These are phyloP conservation scores for Diceros bicornis DNA, from an alignment of 2,797 vertebrate genomes.

Conservation along the genomic window DNA sequence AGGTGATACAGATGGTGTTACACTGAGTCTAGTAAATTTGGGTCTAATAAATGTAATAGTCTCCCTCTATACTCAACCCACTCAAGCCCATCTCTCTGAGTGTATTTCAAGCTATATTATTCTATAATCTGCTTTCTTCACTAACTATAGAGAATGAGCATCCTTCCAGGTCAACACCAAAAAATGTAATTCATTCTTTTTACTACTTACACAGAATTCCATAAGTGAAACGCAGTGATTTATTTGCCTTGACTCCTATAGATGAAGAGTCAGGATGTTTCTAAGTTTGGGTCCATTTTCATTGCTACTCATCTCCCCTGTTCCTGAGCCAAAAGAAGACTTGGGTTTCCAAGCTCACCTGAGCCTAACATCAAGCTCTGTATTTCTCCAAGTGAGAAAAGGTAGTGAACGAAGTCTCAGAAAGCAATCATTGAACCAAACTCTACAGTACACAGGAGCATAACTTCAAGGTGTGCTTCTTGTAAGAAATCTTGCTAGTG, in stretches of 20 bases:
- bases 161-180: neutral
- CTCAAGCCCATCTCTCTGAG: neutral
- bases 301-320: neutral
- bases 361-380: neutral
- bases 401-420: accelerated
- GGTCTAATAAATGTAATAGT: neutral
- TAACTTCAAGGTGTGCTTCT: accelerated
- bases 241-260: neutral
- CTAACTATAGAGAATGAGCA: neutral
- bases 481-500: accelerated
- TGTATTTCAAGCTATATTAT: neutral
- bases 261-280: neutral
- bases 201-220: neutral
- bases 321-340: neutral
- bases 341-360: neutral
- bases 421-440: neutral
- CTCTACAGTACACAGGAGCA: neutral
- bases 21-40: neutral
- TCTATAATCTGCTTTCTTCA: neutral
- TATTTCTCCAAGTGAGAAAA: neutral
- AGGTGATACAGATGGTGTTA: accelerated
- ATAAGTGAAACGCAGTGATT: neutral
- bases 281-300: neutral
- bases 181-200: neutral
- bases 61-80: neutral